Conservation (phyloP, 2,113 vertebrate genomes). For the Brienomyrus longianalis region DNA sequence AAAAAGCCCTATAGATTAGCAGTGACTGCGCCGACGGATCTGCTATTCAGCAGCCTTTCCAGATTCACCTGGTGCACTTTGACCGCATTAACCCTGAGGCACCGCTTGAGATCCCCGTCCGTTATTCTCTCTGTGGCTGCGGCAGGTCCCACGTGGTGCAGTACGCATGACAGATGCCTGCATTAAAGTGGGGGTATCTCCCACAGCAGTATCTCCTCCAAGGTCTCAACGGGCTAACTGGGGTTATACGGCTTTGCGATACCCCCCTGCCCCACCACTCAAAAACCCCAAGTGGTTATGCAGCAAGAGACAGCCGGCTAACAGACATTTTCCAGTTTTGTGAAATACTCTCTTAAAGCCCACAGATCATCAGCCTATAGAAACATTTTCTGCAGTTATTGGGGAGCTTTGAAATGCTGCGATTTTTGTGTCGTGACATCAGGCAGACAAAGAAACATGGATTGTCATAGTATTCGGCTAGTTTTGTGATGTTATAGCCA, state of each 20-base stretch:
- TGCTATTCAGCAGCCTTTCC: not conserved
- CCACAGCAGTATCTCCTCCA: not conserved
- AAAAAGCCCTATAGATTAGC: not conserved
- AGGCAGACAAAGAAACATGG: not conserved
- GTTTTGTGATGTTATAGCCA: not conserved
- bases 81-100: not conserved
- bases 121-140: not conserved
- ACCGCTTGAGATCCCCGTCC: not conserved
- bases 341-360: not conserved
- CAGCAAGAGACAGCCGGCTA: not conserved
- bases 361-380: not conserved
- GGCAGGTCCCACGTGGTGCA: not conserved
- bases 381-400: not conserved
- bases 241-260: not conserved
- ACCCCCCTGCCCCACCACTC: not conserved
- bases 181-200: not conserved
- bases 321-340: not conserved
- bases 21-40: not conserved
- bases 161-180: not conserved
- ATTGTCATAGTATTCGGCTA: not conserved
- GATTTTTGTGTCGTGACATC: not conserved
- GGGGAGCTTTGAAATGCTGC: not conserved
- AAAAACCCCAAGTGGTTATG: not conserved
- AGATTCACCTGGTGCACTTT: not conserved
- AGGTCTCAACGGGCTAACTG: not conserved